Evolutionary conservation across 2,113 vertebrate species (phyloP).

Genomic region (Solea solea): DNA sequence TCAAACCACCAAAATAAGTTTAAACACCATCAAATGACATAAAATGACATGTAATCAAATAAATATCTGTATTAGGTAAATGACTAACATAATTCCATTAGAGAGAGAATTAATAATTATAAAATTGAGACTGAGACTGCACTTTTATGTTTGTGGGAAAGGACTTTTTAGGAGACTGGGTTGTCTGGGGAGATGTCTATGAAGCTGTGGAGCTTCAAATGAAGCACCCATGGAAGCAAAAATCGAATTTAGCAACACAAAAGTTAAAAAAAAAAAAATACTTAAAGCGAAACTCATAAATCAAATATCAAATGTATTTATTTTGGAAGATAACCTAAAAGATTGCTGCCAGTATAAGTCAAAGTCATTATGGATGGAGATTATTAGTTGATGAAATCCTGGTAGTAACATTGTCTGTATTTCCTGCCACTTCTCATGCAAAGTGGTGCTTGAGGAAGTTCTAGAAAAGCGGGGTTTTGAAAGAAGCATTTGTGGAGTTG

Average conservation of each 20-base stretch:
- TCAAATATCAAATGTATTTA: neutral
- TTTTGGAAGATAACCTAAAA: neutral
- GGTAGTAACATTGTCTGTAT: conserved; percentile 67
- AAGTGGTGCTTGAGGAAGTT: conserved; percentile 78
- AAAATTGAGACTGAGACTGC: no score
- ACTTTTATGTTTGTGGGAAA: no score
- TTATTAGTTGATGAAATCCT: conserved; percentile 63
- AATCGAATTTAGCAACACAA: conserved; percentile 24
- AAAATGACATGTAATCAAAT: no score
- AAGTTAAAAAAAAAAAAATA: conserved; percentile 23
- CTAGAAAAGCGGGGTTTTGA: conserved; percentile 57
- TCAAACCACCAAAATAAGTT: no score
- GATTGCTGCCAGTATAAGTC: conserved; percentile 29
- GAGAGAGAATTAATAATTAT: no score
- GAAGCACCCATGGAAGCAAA: neutral
- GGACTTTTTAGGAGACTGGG: no score
- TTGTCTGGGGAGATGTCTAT: conserved; percentile 20
- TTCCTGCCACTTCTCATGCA: conserved; percentile 73
- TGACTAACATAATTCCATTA: no score
- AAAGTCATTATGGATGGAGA: conserved; percentile 43
- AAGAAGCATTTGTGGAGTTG: conserved; percentile 52
- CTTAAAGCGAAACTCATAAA: conserved; percentile 38
- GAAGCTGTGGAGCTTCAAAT: conserved; percentile 19
- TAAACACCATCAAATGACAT: no score
- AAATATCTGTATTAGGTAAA: no score